Conservation (phyloP, 1,140 invertebrate species). For the Leptonema lineaticorne region DNA sequence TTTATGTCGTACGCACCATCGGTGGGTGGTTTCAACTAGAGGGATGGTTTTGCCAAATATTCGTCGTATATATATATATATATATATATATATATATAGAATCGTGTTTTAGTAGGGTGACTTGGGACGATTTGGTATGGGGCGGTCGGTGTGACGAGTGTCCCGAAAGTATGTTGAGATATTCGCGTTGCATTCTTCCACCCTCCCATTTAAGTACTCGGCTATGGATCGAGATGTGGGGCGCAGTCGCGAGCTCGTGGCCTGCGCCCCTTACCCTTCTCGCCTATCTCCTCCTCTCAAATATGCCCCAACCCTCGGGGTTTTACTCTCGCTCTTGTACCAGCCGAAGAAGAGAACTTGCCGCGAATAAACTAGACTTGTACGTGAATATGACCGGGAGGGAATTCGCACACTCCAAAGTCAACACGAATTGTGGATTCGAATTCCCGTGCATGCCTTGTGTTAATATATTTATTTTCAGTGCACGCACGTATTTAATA, state of each 20-base stretch:
- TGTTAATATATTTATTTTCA: no score
- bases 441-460: not conserved
- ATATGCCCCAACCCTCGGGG: not conserved
- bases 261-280: not conserved
- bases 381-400: conserved; percentile 4
- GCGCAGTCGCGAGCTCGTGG: conserved; percentile 28
- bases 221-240: conserved; percentile 33
- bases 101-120: not conserved
- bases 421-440: not conserved
- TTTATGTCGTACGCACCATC: not conserved
- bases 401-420: conserved; percentile 6
- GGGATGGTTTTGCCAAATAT: conserved; percentile 6
- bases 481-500: no score
- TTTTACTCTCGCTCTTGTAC: not conserved
- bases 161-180: conserved; percentile 14
- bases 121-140: not conserved
- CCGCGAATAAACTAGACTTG: conserved; percentile 22
- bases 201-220: not conserved
- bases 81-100: no score
- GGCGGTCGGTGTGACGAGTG: conserved; percentile 7
- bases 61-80: no score
- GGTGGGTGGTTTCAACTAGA: not conserved
- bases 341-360: not conserved
- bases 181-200: conserved; percentile 25
- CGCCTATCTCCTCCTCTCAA: not conserved